Base-by-base conservation (phyloP, 2,888 invertebrate species). In the Euphydryas editha region DNA sequence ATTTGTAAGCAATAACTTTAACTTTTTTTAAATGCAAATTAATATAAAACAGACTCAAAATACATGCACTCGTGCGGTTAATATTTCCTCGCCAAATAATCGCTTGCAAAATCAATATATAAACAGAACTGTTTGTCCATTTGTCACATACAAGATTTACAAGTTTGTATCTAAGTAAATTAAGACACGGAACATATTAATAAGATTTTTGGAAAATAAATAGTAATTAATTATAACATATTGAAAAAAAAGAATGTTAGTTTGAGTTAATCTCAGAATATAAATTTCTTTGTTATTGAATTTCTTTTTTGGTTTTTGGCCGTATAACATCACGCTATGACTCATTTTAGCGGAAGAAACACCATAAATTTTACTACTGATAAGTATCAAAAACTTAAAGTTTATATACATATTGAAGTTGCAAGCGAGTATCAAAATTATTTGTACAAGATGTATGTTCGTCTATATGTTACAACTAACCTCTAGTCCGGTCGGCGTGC, bases 401-500 rank as follows among this genome's bases (percentile, higher is more conserved):
- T 17, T 46, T 3, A 18, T 46, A 46, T 15, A 42, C 13, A 46
- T 18, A 18, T 46, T 17, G 24, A 54, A 54, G 6, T 49, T 59
- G 47, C 54, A 39, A 59, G 44, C 18, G 20, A 56, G 24, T 7
- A 62, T 42, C 15, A 20, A 18, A 51, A 11, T 17, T 57, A 44
- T 36, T 44, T 2, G 37, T 4, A 59, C 42, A 37, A 17, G 21
- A 51, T 47, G 39, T 18, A 20, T 18, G 30, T 44, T 8, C 36
- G 49, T 68, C 39, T n/a, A 36, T 10, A 18, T 39, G 15, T 36
- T 20, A 46, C 10, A 61, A 69, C 84, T 77, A 73, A 93, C 92
- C 92, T 92, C 86, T 87, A 56, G 86, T 90, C 75, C 88, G 67
- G 60, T 92, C 92, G 24, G 87, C 86, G 79, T 91, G 90, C 1